phyloP scores from a whole-genome alignment of 2,113 vertebrate genomes.

The Nettapus auritus region DNA sequence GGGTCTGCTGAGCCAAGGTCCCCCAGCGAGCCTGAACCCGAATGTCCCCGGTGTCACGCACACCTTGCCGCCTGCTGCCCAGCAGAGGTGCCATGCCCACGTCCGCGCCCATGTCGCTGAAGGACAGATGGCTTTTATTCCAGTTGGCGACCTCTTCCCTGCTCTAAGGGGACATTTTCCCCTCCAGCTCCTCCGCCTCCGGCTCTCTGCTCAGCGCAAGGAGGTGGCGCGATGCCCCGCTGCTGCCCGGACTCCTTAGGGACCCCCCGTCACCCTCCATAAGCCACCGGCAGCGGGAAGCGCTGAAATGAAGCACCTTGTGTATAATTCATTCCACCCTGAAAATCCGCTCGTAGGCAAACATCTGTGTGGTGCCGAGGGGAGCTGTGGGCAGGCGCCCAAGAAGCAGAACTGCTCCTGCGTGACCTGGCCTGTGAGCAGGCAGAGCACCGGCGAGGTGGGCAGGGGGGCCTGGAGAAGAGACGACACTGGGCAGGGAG shows the following conservation, averaged over 20 bases:
- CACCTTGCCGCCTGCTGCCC: background rate
- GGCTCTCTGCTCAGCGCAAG: no score
- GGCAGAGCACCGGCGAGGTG: background rate
- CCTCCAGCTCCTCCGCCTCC: background rate
- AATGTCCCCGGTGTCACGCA: accelerated
- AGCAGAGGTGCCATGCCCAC: background rate
- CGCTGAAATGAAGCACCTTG: background rate
- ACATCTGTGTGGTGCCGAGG: background rate
- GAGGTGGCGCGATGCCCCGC: background rate
- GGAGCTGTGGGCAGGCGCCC: no score
- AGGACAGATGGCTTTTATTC: background rate
- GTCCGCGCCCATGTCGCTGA: background rate
- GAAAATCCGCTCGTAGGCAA: background rate
- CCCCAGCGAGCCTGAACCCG: background rate
- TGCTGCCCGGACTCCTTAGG: no score
- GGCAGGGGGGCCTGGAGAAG: no score
- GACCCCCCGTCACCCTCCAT: background rate
- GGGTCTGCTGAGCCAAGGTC: background rate
- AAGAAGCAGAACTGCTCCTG: no score
- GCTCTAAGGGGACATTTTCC: background rate
- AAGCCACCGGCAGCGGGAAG: background rate
- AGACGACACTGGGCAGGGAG: no score
- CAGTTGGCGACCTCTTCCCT: background rate
- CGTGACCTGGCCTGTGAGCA: no score
- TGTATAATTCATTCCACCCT: background rate